Conservation (phyloP, 2,113 vertebrate genomes). For the Sceloporus undulatus region DNA sequence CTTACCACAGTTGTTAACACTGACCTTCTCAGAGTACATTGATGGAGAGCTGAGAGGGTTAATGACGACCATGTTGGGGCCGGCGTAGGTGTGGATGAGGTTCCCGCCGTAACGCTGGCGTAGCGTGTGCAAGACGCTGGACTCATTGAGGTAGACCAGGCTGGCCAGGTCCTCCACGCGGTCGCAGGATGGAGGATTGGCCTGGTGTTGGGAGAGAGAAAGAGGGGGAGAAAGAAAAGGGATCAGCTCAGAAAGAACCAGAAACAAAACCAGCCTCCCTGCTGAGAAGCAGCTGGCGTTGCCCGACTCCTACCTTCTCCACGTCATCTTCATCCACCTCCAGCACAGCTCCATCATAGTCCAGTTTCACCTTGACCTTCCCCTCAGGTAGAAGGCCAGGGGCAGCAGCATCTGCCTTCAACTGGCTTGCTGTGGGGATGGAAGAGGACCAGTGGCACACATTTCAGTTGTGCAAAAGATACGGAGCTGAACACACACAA, state of each 20-base stretch:
- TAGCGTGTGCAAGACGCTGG: conserved; percentile 91
- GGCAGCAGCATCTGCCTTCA: conserved; percentile 77
- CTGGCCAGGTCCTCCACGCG: conserved; percentile 92
- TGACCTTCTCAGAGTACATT: conserved; percentile 97
- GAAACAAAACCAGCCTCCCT: rapidly evolving
- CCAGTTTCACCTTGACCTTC: conserved; percentile 93
- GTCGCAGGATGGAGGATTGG: conserved; percentile 91
- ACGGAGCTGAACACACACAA: no score
- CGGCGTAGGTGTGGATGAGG: conserved; percentile 91
- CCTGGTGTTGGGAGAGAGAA: conserved; percentile 73
- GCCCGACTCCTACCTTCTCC: conserved; percentile 87
- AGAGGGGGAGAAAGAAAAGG: rapidly evolving
- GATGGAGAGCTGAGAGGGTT: conserved; percentile 94
- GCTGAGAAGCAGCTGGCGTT: background rate
- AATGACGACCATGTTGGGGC: conserved; percentile 90
- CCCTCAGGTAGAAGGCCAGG: conserved; percentile 85
- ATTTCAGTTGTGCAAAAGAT: background rate
- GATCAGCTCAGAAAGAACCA: rapidly evolving
- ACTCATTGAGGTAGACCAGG: conserved; percentile 94
- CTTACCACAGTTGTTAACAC: background rate
- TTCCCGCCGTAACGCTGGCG: conserved; percentile 94
- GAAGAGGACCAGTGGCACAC: background rate
- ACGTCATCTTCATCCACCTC: conserved; percentile 97
- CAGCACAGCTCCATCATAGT: conserved; percentile 89
- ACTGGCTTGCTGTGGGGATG: conserved; percentile 83